Conservation (phyloP, 1,140 invertebrate species). For the Phymastichus coffea region DNA sequence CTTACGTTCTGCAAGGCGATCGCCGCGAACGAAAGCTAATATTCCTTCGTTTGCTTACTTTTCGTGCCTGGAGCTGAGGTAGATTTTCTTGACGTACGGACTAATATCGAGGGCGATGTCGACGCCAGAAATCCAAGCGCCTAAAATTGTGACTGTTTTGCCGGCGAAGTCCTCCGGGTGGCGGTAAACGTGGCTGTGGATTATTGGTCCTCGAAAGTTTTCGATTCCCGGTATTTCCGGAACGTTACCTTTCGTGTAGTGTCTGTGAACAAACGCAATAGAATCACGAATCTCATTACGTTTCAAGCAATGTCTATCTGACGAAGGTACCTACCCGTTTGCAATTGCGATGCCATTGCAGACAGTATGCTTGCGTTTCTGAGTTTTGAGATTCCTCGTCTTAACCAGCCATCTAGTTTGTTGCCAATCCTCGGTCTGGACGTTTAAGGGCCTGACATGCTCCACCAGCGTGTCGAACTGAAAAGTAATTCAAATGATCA, state of each 20-base stretch:
- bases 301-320: background rate
- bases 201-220: background rate
- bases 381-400: background rate
- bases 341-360: background rate
- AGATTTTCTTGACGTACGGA: constrained; percentile 52
- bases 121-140: constrained; percentile 66
- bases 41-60: constrained; percentile 26
- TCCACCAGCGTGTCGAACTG: background rate
- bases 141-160: constrained; percentile 34
- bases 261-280: background rate
- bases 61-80: constrained; percentile 46
- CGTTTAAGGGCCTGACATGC: background rate
- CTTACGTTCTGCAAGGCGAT: background rate
- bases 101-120: constrained; percentile 67
- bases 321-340: background rate
- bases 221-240: background rate
- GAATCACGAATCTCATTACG: background rate
- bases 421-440: background rate
- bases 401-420: background rate
- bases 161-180: background rate
- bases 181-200: background rate
- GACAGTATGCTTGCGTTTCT: background rate
- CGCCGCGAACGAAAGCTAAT: background rate
- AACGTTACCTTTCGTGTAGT: background rate
- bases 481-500: background rate